A percentile compares a stretch with the other conserved stretches of the same genome.
These are phyloP conservation scores for Ametastegia equiseti DNA, from an alignment of 2,888 invertebrate genomes.

Conservation along the genomic window DNA sequence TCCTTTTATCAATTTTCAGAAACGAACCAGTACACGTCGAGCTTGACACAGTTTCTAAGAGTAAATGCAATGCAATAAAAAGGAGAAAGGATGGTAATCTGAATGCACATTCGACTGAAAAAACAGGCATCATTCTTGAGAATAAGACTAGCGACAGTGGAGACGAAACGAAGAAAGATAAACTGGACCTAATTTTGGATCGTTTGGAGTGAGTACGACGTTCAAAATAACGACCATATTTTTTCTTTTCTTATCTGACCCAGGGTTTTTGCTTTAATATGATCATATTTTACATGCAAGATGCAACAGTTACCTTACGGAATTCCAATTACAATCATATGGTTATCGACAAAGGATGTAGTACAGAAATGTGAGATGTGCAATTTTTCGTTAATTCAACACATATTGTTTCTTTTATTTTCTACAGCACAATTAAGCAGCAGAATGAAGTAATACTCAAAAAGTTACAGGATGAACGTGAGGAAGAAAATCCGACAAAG, in stretches of 20 bases:
- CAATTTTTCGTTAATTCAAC: neutral
- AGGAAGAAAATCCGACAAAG: neutral
- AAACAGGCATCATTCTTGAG: neutral
- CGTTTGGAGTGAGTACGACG: neutral
- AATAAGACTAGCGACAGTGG: neutral
- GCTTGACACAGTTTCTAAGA: neutral
- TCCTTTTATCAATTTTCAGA: neutral
- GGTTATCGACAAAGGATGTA: neutral
- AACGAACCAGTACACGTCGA: neutral
- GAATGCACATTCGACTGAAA: neutral
- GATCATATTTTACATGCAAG: neutral
- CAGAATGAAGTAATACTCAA: neutral
- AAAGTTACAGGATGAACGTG: neutral
- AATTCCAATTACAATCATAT: neutral
- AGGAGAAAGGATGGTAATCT: neutral
- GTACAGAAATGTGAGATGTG: neutral
- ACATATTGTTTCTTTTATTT: slow-evolving; percentile 7
- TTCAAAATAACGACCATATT: neutral
- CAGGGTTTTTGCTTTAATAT: neutral
- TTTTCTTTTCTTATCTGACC: neutral
- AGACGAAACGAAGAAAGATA: neutral
- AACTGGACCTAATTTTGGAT: neutral
- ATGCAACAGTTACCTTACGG: too few species aligned
- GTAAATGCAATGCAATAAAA: neutral
- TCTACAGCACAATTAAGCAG: neutral